Percentiles rank a stretch among this genome's conserved stretches.
These are phyloP conservation scores for Andrena cerasifolii DNA, from an alignment of 1,140 invertebrate genomes.

Conservation along the genomic window DNA sequence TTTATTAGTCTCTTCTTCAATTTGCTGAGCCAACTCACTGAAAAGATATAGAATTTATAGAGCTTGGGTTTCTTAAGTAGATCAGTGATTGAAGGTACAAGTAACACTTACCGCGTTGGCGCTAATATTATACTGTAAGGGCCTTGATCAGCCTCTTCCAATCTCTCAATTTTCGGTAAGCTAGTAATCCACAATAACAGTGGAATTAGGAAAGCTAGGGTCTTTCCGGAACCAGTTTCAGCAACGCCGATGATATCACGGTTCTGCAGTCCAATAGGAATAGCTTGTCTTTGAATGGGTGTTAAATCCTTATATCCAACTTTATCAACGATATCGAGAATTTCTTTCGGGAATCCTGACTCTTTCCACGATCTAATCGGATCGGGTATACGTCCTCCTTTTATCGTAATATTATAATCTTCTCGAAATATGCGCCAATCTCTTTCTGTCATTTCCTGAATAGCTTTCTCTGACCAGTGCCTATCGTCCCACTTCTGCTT, in stretches of 20 bases:
- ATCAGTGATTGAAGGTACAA: constrained; percentile 14
- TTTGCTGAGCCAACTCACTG: constrained; percentile 98
- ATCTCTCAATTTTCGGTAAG: constrained; percentile 96
- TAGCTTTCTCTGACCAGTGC: constrained; percentile 98
- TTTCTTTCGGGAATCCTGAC: constrained; percentile 94
- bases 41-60: constrained; percentile 25
- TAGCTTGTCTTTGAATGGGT: constrained; percentile 99
- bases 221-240: constrained; percentile 99
- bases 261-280: constrained; percentile 99
- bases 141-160: constrained; percentile 97
- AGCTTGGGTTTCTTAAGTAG: background rate
- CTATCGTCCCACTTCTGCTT: constrained; percentile 99
- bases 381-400: constrained; percentile 98
- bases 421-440: constrained; percentile 99
- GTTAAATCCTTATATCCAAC: constrained; percentile 99
- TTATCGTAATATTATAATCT: constrained; percentile 99
- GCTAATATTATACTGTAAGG: constrained; percentile 99
- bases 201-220: constrained; percentile 98
- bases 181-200: constrained; percentile 99
- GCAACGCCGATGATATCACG: constrained; percentile 99
- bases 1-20: constrained; percentile 99
- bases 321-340: constrained; percentile 97
- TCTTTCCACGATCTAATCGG: constrained; percentile 98
- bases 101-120: constrained; percentile 87
- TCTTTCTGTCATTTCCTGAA: constrained; percentile 98